phyloP scores from a whole-genome alignment of 2,888 invertebrate species.

The Eudasyphora cyanicolor region DNA sequence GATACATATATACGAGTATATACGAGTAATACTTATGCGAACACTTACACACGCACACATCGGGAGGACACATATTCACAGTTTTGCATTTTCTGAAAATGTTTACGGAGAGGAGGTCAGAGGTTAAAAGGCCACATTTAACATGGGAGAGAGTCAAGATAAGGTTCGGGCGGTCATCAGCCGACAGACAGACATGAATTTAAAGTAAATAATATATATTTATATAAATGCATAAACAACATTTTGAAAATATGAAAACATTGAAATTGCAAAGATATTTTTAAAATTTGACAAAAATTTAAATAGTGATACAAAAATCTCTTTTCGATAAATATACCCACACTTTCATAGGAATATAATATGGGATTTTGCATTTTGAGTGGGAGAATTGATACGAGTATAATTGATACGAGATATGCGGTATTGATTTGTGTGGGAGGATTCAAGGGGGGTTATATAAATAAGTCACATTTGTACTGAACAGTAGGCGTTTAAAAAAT shows the following conservation, averaged over 20 bases:
- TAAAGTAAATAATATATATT: conserved; percentile 27
- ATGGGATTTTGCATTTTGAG: no score
- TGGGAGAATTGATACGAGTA: no score
- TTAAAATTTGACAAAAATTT: not conserved
- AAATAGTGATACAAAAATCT: not conserved
- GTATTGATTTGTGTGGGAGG: no score
- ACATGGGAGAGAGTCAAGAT: not conserved
- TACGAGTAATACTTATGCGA: not conserved
- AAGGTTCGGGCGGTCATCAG: conserved; percentile 44
- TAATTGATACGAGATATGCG: no score
- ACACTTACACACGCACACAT: not conserved
- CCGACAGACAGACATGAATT: conserved; percentile 41
- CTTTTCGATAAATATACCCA: not conserved
- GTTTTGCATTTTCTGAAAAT: not conserved
- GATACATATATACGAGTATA: conserved; percentile 22
- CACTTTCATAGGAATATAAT: no score
- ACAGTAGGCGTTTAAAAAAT: no score
- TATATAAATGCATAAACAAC: conserved; percentile 32
- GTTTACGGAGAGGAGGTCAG: conserved; percentile 38
- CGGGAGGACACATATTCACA: not conserved
- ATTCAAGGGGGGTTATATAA: no score
- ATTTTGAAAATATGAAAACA: conserved; percentile 30
- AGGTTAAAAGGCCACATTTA: conserved; percentile 55
- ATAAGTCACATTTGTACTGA: no score
- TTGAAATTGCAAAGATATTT: not conserved